Conservation (phyloP, 2,888 invertebrate species). For the Harmothoe impar region DNA sequence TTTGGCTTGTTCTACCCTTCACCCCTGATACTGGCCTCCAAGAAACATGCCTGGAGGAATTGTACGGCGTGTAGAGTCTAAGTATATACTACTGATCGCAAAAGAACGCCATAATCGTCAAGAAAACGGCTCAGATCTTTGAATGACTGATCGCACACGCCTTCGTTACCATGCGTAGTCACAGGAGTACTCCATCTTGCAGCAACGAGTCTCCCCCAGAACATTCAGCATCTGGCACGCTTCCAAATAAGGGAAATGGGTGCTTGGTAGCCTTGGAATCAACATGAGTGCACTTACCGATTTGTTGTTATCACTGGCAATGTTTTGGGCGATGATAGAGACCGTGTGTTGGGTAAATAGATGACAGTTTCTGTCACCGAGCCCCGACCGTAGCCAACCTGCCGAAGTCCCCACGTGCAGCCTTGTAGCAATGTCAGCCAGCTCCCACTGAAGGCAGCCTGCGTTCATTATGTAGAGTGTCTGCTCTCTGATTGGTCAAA, state of each 20-base stretch:
- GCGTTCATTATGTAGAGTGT: background rate
- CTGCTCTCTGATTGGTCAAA: background rate
- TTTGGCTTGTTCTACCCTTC: conserved; percentile 30
- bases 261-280: background rate
- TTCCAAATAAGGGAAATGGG: conserved; percentile 32
- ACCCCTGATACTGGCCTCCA: background rate
- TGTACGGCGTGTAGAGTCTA: too few relatives aligned
- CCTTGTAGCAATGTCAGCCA: conserved; percentile 17
- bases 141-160: conserved; percentile 5
- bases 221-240: conserved; percentile 19
- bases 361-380: conserved; percentile 37
- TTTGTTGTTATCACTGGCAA: background rate
- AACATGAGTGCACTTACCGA: background rate
- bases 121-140: background rate
- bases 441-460: background rate
- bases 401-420: conserved; percentile 27
- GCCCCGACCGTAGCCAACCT: background rate
- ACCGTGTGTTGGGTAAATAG: conserved; percentile 12
- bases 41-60: too few relatives aligned
- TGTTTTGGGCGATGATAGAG: background rate
- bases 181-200: conserved; percentile 56
- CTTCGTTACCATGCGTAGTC: conserved; percentile 34
- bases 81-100: too few relatives aligned
- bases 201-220: background rate
- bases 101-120: too few relatives aligned